phyloP scores from a whole-genome alignment of 2,797 vertebrate species.

The Fringilla coelebs region DNA sequence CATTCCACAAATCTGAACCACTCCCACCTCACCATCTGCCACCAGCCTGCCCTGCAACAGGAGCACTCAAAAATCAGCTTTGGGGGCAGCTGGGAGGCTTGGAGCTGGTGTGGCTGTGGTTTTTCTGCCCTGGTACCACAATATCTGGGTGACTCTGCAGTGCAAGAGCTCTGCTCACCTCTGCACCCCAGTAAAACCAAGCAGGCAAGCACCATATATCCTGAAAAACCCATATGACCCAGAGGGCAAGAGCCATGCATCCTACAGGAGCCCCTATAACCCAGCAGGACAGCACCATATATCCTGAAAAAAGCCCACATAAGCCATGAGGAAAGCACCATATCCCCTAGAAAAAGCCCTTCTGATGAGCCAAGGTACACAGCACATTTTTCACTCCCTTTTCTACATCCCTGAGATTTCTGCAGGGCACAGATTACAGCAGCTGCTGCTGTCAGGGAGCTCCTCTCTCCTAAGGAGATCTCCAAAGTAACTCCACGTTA shows the following conservation, averaged over 20 bases:
- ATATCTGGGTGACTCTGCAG: not conserved
- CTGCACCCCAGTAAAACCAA: not conserved
- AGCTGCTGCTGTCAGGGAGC: not conserved
- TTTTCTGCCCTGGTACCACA: not conserved
- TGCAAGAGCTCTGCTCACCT: not conserved
- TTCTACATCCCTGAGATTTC: rapidly evolving
- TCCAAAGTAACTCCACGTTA: not conserved
- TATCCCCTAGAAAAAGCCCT: not conserved
- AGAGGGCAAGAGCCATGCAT: not conserved
- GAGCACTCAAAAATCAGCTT: not conserved
- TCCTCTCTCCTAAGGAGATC: not conserved
- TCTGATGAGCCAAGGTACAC: rapidly evolving
- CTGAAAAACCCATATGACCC: not conserved
- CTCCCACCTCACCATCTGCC: not conserved
- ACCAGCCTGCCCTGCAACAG: not conserved
- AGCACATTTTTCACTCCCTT: not conserved
- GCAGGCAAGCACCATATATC: not conserved
- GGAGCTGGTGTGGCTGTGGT: not conserved
- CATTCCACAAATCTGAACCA: rapidly evolving
- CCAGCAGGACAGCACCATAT: not conserved
- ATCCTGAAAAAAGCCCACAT: not conserved
- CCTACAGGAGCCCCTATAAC: not conserved
- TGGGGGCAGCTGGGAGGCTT: not conserved
- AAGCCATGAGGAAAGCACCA: not conserved
- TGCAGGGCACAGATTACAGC: not conserved